phyloP scores from a whole-genome alignment of 2,797 vertebrate species.

The Hyperoplus immaculatus region DNA sequence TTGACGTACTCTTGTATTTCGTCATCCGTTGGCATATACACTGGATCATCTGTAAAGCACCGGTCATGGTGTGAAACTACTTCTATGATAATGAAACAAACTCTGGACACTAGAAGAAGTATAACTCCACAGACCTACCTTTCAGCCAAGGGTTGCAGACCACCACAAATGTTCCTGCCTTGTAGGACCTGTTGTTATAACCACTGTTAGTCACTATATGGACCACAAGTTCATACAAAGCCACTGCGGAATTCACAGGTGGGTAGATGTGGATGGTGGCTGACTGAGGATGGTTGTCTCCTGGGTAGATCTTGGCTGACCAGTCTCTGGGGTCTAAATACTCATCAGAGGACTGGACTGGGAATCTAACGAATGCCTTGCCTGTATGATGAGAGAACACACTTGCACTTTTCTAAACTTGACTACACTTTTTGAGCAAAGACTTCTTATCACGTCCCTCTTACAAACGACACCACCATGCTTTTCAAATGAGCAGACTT shows the following conservation, averaged over 20 bases:
- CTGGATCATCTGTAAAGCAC: constrained; percentile 67
- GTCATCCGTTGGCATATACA: constrained; percentile 68
- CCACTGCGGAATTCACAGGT: constrained; percentile 67
- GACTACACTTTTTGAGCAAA: background rate
- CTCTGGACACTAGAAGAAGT: background rate
- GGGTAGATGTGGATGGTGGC: constrained; percentile 66
- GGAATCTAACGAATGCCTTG: constrained; percentile 44
- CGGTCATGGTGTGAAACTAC: background rate
- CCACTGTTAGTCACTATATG: constrained; percentile 30
- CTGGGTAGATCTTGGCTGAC: constrained; percentile 61
- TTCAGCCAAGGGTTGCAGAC: constrained; percentile 80
- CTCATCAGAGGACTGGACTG: constrained; percentile 35
- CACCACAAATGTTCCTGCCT: constrained; percentile 67
- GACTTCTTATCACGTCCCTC: too few relatives aligned
- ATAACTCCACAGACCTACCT: constrained; percentile 39
- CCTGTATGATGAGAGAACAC: constrained; percentile 38
- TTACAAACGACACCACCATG: too few relatives aligned
- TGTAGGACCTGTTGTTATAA: constrained; percentile 13
- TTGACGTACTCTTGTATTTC: constrained; percentile 76
- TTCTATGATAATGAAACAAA: background rate
- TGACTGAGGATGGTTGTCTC: constrained; percentile 17
- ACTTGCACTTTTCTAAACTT: background rate
- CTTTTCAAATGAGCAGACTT: background rate
- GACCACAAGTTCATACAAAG: constrained; percentile 65
- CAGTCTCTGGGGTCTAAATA: constrained; percentile 11